A percentile compares a stretch with the other conserved stretches of the same genome.
phyloP scores from a whole-genome alignment of 2,797 vertebrate genomes.

The Carduelis carduelis region DNA sequence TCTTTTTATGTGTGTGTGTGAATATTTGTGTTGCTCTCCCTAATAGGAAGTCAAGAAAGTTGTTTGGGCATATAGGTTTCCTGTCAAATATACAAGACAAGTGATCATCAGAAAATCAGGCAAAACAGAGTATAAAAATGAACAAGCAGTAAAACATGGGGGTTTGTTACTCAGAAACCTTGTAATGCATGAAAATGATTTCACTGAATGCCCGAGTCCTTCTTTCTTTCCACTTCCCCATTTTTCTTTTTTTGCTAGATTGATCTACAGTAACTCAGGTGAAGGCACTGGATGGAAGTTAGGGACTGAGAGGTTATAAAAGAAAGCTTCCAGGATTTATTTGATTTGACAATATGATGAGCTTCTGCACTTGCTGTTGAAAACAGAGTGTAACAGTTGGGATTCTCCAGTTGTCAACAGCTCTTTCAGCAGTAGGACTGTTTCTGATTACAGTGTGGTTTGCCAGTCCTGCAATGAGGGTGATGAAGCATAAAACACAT shows the following conservation, averaged over 20 bases:
- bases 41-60: neutral
- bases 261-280: neutral
- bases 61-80: neutral
- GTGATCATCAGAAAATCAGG: neutral
- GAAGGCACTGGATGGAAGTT: neutral
- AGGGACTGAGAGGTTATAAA: neutral
- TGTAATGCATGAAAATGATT: neutral
- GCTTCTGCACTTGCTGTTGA: neutral
- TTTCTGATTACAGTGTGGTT: neutral
- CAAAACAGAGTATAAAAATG: neutral
- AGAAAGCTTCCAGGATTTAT: neutral
- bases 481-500: rapidly evolving
- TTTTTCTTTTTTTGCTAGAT: neutral
- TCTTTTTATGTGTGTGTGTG: neutral
- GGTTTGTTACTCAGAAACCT: neutral
- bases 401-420: neutral
- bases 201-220: neutral
- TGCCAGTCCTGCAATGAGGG: rapidly evolving
- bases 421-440: neutral
- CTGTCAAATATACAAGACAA: conserved; percentile 7
- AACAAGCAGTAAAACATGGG: neutral
- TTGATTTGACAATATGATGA: neutral
- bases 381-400: neutral
- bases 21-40: neutral
- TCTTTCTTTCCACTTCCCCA: neutral